phyloP scores from a whole-genome alignment of 2,888 invertebrate species.

The Ditylenchus weischeri region DNA sequence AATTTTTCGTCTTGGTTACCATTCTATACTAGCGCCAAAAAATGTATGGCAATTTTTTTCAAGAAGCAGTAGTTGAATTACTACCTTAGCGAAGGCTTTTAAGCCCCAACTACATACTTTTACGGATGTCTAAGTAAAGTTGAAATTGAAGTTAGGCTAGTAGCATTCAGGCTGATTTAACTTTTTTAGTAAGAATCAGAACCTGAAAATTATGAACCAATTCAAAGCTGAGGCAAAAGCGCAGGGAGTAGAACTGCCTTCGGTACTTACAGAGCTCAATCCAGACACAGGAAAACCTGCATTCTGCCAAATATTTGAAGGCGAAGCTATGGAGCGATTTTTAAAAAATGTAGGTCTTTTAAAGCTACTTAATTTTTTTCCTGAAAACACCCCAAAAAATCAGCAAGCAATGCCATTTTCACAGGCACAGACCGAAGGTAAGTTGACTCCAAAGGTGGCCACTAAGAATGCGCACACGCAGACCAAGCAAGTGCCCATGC shows the following conservation, averaged over 20 bases:
- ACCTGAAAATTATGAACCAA: constrained; percentile 52
- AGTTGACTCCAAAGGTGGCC: constrained; percentile 7
- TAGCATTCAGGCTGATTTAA: neutral
- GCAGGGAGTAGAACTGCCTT: constrained; percentile 42
- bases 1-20: too few species aligned
- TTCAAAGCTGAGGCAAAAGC: constrained; percentile 51
- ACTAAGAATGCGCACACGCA: constrained; percentile 18
- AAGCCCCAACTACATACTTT: too few species aligned
- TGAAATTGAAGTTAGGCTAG: too few species aligned
- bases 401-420: too few species aligned
- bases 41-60: too few species aligned
- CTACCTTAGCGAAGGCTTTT: too few species aligned
- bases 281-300: constrained; percentile 47
- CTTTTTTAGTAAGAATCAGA: constrained; percentile 45
- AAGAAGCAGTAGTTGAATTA: too few species aligned
- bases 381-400: constrained; percentile 1
- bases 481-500: constrained; percentile 18
- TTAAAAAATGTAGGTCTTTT: constrained; percentile 18
- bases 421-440: constrained; percentile 30
- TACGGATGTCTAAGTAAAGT: too few species aligned
- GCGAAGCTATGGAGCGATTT: constrained; percentile 16
- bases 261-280: constrained; percentile 51
- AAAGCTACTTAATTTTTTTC: neutral
- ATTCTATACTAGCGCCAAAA: too few species aligned
- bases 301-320: constrained; percentile 23